Evolutionary conservation across 2,888 invertebrate genomes (phyloP).

Genomic region (Oscheius sp.): DNA sequence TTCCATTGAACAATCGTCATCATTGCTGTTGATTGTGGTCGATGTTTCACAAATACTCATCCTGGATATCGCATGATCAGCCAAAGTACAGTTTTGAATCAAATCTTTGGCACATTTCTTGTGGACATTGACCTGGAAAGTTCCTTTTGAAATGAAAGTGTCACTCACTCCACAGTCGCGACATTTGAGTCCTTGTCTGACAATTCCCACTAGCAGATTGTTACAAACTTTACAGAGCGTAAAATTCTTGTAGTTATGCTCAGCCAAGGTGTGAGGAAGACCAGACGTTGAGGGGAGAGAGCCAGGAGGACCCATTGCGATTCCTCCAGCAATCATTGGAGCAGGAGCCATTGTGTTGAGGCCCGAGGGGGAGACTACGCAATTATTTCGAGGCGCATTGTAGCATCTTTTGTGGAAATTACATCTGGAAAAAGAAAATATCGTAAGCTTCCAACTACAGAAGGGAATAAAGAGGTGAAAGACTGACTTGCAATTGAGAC

Average conservation of each 20-base stretch:
- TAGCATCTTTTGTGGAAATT: slow-evolving; percentile 70
- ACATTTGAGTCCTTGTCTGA: slow-evolving; percentile 70
- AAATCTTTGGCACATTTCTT: slow-evolving; percentile 66
- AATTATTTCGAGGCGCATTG: slow-evolving; percentile 67
- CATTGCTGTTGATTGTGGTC: not conserved
- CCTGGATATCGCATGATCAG: slow-evolving; percentile 50
- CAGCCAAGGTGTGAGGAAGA: slow-evolving; percentile 68
- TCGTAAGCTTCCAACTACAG: too few relatives aligned
- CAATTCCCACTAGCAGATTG: slow-evolving; percentile 68
- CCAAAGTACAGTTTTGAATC: slow-evolving; percentile 64
- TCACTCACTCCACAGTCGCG: slow-evolving; percentile 67
- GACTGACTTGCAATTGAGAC: slow-evolving; percentile 60
- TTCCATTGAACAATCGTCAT: slow-evolving; percentile 15
- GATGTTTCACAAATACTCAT: slow-evolving; percentile 33
- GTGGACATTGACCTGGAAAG: slow-evolving; percentile 68
- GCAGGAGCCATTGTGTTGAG: not conserved
- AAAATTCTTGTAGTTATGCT: slow-evolving; percentile 69
- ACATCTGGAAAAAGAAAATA: slow-evolving; percentile 44
- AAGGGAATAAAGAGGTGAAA: too few relatives aligned
- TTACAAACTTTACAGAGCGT: slow-evolving; percentile 70
- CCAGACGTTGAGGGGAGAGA: slow-evolving; percentile 26
- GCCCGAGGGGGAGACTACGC: slow-evolving; percentile 35
- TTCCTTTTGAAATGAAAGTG: not conserved
- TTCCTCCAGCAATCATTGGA: slow-evolving; percentile 20
- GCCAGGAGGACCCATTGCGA: not conserved